phyloP scores from a whole-genome alignment of 2,888 invertebrate genomes.

The Pollenia griseotomentosa region DNA sequence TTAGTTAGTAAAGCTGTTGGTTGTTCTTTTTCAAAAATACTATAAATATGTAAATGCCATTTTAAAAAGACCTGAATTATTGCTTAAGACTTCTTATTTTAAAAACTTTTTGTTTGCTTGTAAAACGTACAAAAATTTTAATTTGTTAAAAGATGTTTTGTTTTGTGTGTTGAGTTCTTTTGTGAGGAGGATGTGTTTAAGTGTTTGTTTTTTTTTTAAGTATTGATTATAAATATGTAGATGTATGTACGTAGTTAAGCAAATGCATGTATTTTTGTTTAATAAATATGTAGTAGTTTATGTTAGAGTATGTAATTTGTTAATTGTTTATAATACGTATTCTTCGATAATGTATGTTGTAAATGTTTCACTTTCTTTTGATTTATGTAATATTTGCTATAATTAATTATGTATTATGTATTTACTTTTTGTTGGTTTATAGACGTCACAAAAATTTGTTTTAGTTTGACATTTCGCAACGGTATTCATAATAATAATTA shows the following conservation, averaged over 20 bases:
- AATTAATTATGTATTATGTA: conserved; percentile 36
- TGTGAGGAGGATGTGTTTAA: background rate
- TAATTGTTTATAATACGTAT: conserved; percentile 68
- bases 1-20: background rate
- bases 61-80: conserved; percentile 64
- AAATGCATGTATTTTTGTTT: conserved; percentile 35
- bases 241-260: conserved; percentile 35
- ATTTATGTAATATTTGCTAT: conserved; percentile 60
- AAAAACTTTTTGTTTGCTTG: conserved; percentile 9
- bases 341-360: conserved; percentile 67
- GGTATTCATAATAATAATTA: conserved; percentile 83
- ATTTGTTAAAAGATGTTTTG: background rate
- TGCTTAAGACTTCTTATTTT: conserved; percentile 43
- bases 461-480: conserved; percentile 79
- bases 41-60: conserved; percentile 47
- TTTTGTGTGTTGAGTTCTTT: background rate
- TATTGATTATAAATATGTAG: conserved; percentile 29
- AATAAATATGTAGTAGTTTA: conserved; percentile 44
- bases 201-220: background rate
- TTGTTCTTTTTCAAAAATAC: background rate
- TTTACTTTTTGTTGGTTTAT: conserved; percentile 78
- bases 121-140: conserved; percentile 41
- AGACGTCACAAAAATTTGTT: conserved; percentile 84
- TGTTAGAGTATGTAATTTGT: conserved; percentile 55
- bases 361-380: conserved; percentile 61